Evolutionary conservation across 1,140 invertebrate genomes (phyloP).

Genomic region (Reticulitermes speratus): DNA sequence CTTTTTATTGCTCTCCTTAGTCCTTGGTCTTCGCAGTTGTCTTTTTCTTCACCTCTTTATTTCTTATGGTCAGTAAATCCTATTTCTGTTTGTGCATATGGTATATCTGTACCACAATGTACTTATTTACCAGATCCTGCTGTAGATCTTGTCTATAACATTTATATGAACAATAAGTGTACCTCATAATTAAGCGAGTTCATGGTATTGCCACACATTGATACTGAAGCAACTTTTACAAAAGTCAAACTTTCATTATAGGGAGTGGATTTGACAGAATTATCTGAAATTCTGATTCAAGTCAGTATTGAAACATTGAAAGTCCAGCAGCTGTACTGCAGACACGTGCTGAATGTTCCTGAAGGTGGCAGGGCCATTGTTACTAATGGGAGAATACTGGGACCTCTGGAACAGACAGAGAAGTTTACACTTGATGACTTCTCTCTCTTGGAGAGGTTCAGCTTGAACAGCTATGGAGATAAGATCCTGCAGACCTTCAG

Average conservation of each 20-base stretch:
- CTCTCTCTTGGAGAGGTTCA: slow-evolving; percentile 78
- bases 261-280: slow-evolving; percentile 15
- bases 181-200: too few species aligned
- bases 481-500: slow-evolving; percentile 70
- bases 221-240: too few species aligned
- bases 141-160: too few species aligned
- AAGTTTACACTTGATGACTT: slow-evolving; percentile 90
- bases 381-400: slow-evolving; percentile 88
- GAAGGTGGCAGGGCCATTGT: slow-evolving; percentile 67
- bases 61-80: too few species aligned
- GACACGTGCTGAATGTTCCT: slow-evolving; percentile 54
- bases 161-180: too few species aligned
- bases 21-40: too few species aligned
- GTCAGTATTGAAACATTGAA: neutral
- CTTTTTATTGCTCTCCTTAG: too few species aligned
- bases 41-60: too few species aligned
- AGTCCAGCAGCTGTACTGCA: slow-evolving; percentile 58
- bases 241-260: neutral
- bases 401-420: slow-evolving; percentile 76
- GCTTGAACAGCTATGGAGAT: slow-evolving; percentile 70
- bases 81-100: too few species aligned
- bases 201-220: too few species aligned
- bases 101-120: too few species aligned
- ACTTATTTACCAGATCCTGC: too few species aligned
- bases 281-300: neutral